Base-by-base conservation (phyloP, 1,140 invertebrate species). In the Solenopsis fugax region DNA sequence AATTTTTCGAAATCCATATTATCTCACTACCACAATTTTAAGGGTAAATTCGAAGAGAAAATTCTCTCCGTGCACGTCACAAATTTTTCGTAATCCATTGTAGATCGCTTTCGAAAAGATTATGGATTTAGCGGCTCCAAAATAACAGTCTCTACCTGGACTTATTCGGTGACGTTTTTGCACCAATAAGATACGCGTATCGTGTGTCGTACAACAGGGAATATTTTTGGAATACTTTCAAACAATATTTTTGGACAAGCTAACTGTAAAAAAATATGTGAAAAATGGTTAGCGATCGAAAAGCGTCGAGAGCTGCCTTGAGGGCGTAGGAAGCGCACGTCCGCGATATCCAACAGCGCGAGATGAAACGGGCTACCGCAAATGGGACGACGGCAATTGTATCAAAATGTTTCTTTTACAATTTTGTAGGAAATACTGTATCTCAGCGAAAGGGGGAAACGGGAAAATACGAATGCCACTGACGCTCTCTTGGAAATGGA, bases 351-450 rank as follows among this genome's bases (percentile, higher is more conserved):
- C 16, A 73, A 73, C 54, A 24, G 72, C 37, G n/a, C 45, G 3
- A 37, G 41, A 75, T 75, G 34, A 84, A 84, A 72, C 12, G 13
- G 24, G 16, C 41, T 58, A 7, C 10, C 21, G 16, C 52, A 84
- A 69, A 75, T 60, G 50, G 54, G 18, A 37, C 12, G 45, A 48
- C 21, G 29, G 13, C 54, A 62, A 84, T 84, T 45, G 54, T 72
- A 24, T 60, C 41, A 75, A 73, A 84, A 84, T 60, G 37, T 71
- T 62, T 84, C 69, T 73, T 60, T 75, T 84, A 60, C 54, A 13
- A 24, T 84, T 84, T 84, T 75, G 48, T 75, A 50, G 69, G 29
- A 73, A 75, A 84, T 16, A 84, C 13, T 7, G 18, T 5, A 48
- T 41, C 9, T 1, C 67, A 13, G 13, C 41, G 41, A 41, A 54